Conservation (phyloP, 2,113 vertebrate species). For the Galemys pyrenaicus region DNA sequence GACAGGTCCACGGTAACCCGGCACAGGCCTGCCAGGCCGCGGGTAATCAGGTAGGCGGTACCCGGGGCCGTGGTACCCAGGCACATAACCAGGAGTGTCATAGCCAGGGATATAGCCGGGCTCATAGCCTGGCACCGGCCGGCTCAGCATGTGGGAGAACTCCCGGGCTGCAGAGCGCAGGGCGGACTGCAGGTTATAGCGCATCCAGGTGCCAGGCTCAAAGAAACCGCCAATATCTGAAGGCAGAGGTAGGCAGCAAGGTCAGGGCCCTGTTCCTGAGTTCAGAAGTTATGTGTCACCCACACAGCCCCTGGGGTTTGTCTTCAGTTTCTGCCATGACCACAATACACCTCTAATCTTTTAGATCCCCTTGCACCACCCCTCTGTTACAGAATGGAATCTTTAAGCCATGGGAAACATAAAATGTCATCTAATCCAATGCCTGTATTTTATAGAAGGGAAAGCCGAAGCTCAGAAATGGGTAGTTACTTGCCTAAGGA, state of each 20-base stretch:
- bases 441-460: background rate
- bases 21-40: slow-evolving; percentile 78
- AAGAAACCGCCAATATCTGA: slow-evolving; percentile 96
- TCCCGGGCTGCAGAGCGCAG: slow-evolving; percentile 89
- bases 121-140: slow-evolving; percentile 88
- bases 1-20: slow-evolving; percentile 81
- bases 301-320: background rate
- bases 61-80: slow-evolving; percentile 75
- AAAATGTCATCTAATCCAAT: background rate
- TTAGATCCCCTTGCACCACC: background rate
- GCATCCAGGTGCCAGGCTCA: slow-evolving; percentile 94
- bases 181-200: slow-evolving; percentile 92
- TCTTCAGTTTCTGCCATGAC: background rate
- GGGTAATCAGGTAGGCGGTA: slow-evolving; percentile 76
- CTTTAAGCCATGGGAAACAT: background rate
- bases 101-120: slow-evolving; percentile 77
- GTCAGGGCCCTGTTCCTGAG: fast-evolving
- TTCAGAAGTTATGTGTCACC: background rate
- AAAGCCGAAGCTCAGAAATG: background rate
- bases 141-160: slow-evolving; percentile 93
- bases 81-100: slow-evolving; percentile 74
- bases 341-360: background rate
- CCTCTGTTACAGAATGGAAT: background rate
- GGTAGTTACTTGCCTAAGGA: background rate
- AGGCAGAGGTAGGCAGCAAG: background rate